Percentiles rank a stretch among this genome's conserved stretches.
Evolutionary conservation across 2,888 invertebrate genomes (phyloP).

Genomic region (Aphodius granarius): DNA sequence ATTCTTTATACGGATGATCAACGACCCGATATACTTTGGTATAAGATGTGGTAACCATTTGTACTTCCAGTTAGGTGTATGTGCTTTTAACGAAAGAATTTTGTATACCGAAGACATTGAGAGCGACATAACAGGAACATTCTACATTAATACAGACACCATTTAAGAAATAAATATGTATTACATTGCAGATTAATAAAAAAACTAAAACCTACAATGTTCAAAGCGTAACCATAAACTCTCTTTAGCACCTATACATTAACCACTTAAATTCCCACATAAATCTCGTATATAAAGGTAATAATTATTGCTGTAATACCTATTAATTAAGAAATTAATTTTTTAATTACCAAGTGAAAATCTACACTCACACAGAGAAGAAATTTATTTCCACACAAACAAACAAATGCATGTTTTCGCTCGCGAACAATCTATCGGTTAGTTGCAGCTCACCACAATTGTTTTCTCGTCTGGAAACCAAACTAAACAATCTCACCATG

Average conservation of each 20-base stretch:
- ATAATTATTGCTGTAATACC: neutral
- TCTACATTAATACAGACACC: neutral
- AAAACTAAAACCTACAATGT: too few relatives aligned
- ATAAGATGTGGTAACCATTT: neutral
- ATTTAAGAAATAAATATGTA: neutral
- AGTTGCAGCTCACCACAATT: neutral
- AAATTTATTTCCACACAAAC: neutral
- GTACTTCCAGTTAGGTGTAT: neutral
- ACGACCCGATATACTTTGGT: constrained; percentile 7
- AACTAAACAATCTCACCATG: neutral
- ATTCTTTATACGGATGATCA: constrained; percentile 1
- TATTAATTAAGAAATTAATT: neutral
- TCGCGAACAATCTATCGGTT: neutral
- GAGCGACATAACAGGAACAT: neutral
- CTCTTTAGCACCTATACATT: neutral
- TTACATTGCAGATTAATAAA: neutral
- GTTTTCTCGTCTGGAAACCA: neutral
- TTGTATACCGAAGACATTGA: neutral
- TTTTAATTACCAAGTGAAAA: neutral
- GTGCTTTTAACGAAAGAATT: neutral
- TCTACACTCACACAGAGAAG: neutral
- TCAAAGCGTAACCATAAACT: neutral
- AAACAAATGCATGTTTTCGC: neutral
- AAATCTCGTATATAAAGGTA: neutral
- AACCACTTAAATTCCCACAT: neutral